Evolutionary conservation across 1,140 invertebrate genomes (phyloP).

Genomic region (Heliothis subflexa): DNA sequence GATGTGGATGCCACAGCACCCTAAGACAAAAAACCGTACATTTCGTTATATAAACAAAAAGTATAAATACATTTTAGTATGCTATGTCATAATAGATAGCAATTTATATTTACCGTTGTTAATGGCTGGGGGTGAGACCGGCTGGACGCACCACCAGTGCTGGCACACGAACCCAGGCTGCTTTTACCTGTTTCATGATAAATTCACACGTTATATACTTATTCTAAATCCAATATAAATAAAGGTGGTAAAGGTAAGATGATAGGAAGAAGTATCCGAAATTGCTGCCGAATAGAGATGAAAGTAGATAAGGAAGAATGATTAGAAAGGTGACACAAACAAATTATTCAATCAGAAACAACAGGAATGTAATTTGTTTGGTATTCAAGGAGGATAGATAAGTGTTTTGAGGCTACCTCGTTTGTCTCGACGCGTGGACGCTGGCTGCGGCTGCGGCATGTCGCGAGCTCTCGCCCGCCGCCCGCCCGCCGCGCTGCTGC

Average conservation of each 20-base stretch:
- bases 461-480: constrained; percentile 81
- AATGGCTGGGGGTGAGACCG: constrained; percentile 79
- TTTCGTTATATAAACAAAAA: neutral
- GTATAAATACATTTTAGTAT: too few species aligned
- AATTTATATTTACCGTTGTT: constrained; percentile 73
- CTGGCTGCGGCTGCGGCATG: constrained; percentile 83
- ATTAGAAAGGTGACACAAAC: too few species aligned
- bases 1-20: constrained; percentile 85
- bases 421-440: constrained; percentile 79
- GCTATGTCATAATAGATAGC: neutral
- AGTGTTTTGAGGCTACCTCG: constrained; percentile 60
- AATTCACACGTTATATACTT: constrained; percentile 7
- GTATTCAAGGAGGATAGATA: too few species aligned
- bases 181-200: constrained; percentile 75
- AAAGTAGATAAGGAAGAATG: too few species aligned
- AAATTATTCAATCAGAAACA: too few species aligned
- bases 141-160: constrained; percentile 84
- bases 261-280: too few species aligned
- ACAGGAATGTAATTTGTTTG: too few species aligned
- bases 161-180: constrained; percentile 86
- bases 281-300: too few species aligned
- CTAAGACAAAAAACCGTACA: constrained; percentile 58
- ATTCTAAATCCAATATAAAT: too few species aligned
- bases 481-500: constrained; percentile 74
- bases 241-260: too few species aligned